Evolutionary conservation across 2,888 invertebrate species (phyloP), one percentile per base, ranked within the genome.

Genomic region (Calliphora vomitoria): DNA sequence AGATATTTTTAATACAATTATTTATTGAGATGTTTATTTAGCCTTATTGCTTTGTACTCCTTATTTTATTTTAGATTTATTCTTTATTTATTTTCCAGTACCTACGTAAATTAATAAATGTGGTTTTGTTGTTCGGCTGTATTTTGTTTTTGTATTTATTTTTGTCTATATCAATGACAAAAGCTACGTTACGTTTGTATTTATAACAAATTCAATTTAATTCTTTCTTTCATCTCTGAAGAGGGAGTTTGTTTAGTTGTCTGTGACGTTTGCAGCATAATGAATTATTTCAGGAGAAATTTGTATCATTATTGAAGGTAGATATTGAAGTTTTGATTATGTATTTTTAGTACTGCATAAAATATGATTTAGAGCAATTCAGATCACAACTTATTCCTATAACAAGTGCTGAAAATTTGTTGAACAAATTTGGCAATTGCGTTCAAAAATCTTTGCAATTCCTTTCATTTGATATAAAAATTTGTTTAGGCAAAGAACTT

Each of bases 1-100:
- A 76, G 76, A 74, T 75, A 75, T 81, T 81, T 86, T 78, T 68
- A 80, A 83, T 83, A 76, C 75, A 80, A 80, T 86, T 80, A 83
- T 83, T 83, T 71, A 80, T 72, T 83, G 79, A 80, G 71, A 83
- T 83, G 75, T 87, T 80, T 80, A 60, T 80, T 80, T 80, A 35
- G 69, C 68, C 81, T 38, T 41, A 41, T 18, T 64, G 18, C 47
- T 20, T 83, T 55, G 41, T 74, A 53, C 64, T 74, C 10, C 60
- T 72, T 35, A 44, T 74, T 47, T 55, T 50, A 11, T 38, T 38
- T 68, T 41, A 41, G 15, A 38, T 55, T 84, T 60, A 18, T 44
- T n/a, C 50, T 38, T 31, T 31, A 18, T 75, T 53, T 71, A 60
- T 47, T 25, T 31, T 38, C 31, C 15, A 25, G 44, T 74, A 31